Conservation (phyloP, 2,888 invertebrate species). For the Spodoptera littoralis region DNA sequence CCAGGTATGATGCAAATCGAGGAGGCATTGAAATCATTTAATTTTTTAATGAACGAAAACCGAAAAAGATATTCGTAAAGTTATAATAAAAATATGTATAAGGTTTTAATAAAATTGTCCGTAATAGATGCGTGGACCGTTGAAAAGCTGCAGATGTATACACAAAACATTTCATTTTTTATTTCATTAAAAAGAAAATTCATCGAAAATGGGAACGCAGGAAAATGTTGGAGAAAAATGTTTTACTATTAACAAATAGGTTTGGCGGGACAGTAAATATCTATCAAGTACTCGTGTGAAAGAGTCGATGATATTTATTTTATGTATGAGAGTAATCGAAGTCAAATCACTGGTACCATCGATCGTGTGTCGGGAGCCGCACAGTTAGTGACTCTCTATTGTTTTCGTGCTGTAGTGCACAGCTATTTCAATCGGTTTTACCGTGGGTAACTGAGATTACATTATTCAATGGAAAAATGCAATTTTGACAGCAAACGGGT, state of each 20-base stretch:
- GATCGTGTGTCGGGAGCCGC: slow-evolving; percentile 4
- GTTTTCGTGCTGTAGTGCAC: slow-evolving; percentile 26
- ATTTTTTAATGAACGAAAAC: too few relatives aligned
- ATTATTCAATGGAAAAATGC: slow-evolving; percentile 47
- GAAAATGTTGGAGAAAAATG: neutral
- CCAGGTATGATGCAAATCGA: neutral
- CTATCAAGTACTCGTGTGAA: slow-evolving; percentile 1
- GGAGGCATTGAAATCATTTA: neutral
- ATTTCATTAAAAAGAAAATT: slow-evolving; percentile 1
- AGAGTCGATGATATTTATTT: slow-evolving; percentile 1
- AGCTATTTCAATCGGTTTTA: slow-evolving; percentile 38
- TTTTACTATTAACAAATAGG: slow-evolving; percentile 2
- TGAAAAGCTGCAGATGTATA: too few relatives aligned
- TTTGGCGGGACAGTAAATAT: slow-evolving; percentile 5
- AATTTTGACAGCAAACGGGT: slow-evolving; percentile 43
- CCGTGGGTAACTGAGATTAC: slow-evolving; percentile 28
- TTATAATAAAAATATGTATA: too few relatives aligned
- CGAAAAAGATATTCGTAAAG: too few relatives aligned
- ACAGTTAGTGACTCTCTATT: slow-evolving; percentile 19
- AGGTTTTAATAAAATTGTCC: neutral
- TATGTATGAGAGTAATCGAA: slow-evolving; percentile 12
- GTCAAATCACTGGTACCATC: slow-evolving; percentile 9
- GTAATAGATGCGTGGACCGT: too few relatives aligned
- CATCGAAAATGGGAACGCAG: neutral
- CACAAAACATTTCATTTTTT: neutral